Evolutionary conservation across 2,797 vertebrate species (phyloP), one percentile per base, ranked within the genome.

Genomic region (Sparidentex hasta): DNA sequence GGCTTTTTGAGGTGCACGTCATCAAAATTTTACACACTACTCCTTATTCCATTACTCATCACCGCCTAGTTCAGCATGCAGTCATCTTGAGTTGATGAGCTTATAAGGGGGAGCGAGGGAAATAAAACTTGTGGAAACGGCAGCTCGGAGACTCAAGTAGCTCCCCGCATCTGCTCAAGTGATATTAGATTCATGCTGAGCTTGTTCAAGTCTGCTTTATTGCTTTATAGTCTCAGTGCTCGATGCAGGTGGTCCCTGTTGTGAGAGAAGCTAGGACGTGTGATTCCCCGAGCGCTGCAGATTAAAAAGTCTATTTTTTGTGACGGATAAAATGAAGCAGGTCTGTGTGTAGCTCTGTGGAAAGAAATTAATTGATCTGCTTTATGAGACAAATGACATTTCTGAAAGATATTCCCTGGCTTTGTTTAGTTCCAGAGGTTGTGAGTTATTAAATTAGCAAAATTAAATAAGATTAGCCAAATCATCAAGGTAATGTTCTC

Each of bases 101-200:
- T 89, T 70, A 61, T 81, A 76, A 88, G 46, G 61, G 52, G 79
- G 61, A 69, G 54, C 73, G 6, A 33, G 91, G 92, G 90, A 90
- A 91, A 93, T 93, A 90, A 91, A 84, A 84, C 43, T 3, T 64
- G 62, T 23, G 46, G 63, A 69, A 74, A 82, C 3, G n/a, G 66
- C 82, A 71, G 85, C 86, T 64, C 23, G 4, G 89, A 79, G 88
- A 85, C 61, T 58, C 16, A 1, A 65, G 72, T 1, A 33, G 74
- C 64, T 80, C 75, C 27, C 11, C 43, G 0, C 18, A 56, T 66
- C 17, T 16, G 72, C 74, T 84, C 69, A 33, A 87, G 74, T 71
- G 78, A 87, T 87, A 90, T 90, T 86, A 83, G 75, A 80, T 73
- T 86, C 88, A 81, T 54, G 89, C 91, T 87, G 90, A 92, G 91